These are phyloP conservation scores for Latrodectus elegans DNA, from an alignment of 2,888 invertebrate genomes.

Conservation along the genomic window DNA sequence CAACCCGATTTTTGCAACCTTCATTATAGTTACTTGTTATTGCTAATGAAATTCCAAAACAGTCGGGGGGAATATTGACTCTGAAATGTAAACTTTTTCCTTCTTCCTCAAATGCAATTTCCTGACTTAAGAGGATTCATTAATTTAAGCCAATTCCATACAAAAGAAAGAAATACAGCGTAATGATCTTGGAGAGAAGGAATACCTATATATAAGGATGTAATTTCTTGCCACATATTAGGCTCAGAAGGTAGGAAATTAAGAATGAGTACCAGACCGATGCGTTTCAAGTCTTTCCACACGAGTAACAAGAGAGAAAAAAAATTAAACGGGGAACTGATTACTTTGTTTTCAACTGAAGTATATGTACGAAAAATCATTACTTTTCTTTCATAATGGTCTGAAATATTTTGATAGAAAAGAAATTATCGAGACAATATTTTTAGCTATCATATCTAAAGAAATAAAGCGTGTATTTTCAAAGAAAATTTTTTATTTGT, in stretches of 20 bases:
- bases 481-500: too few species aligned
- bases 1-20: neutral
- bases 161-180: constrained; percentile 6
- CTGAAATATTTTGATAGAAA: neutral
- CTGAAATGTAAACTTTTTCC: neutral
- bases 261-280: constrained; percentile 18
- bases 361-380: constrained; percentile 10
- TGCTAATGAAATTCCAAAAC: neutral
- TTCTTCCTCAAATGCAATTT: constrained; percentile 37
- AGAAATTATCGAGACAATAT: too few species aligned
- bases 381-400: constrained; percentile 24
- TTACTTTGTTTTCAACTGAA: constrained; percentile 24
- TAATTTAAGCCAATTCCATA: constrained; percentile 41
- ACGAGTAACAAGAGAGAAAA: constrained; percentile 2
- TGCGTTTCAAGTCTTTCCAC: constrained; percentile 8
- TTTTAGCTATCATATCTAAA: too few species aligned
- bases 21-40: neutral
- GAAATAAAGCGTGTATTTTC: too few species aligned
- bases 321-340: constrained; percentile 24
- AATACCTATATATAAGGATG: constrained; percentile 23
- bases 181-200: constrained; percentile 36
- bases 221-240: constrained; percentile 47
- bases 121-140: constrained; percentile 37
- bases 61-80: neutral
- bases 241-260: constrained; percentile 53